These are phyloP conservation scores for Baryphthengus martii DNA, from an alignment of 2,113 vertebrate genomes.

Conservation along the genomic window DNA sequence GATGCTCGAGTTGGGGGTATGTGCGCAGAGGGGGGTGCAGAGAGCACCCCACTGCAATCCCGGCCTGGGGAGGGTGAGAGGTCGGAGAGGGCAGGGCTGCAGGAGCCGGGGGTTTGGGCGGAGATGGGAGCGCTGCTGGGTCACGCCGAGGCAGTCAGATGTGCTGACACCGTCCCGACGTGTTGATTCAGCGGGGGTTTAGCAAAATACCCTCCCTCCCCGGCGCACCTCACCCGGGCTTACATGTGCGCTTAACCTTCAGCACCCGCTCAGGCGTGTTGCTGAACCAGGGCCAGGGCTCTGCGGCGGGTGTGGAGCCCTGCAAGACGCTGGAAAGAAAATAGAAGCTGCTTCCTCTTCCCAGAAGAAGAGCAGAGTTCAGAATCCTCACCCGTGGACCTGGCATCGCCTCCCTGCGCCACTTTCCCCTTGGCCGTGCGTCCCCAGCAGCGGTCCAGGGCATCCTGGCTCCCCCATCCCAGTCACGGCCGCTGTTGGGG, in stretches of 20 bases:
- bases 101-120: not conserved
- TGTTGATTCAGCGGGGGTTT: not conserved
- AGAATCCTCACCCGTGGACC: rapidly evolving
- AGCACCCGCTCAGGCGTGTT: not conserved
- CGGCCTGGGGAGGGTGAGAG: not conserved
- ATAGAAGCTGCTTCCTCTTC: not conserved
- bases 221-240: not conserved
- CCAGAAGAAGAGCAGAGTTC: rapidly evolving
- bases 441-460: not conserved
- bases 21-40: rapidly evolving
- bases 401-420: rapidly evolving
- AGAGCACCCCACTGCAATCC: rapidly evolving
- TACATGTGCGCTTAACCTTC: not conserved
- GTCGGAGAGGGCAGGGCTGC: not conserved
- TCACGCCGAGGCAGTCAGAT: not conserved
- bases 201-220: not conserved
- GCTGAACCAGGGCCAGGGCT: not conserved
- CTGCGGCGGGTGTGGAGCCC: not conserved
- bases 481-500: rapidly evolving
- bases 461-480: not conserved
- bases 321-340: not conserved
- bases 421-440: rapidly evolving
- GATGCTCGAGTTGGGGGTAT: not conserved
- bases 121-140: not conserved
- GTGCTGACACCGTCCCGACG: not conserved